Conservation (phyloP, 2,888 invertebrate species). For the Ischnura elegans region DNA sequence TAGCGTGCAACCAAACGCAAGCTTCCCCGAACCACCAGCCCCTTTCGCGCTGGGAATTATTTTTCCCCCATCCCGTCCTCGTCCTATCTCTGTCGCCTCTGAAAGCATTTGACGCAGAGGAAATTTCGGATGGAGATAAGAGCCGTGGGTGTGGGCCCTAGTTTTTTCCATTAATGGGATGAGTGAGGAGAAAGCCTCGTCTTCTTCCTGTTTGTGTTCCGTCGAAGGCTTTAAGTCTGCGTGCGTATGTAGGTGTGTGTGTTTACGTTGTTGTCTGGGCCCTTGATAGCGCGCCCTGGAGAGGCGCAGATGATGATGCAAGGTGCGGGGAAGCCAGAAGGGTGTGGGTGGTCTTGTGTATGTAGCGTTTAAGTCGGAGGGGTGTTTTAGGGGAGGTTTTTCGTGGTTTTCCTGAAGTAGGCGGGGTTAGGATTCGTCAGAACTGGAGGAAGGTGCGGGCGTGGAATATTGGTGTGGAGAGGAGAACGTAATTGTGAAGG, state of each 20-base stretch:
- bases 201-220: constrained; percentile 27
- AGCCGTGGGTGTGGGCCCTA: background rate
- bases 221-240: background rate
- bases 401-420: background rate
- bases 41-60: background rate
- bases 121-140: constrained; percentile 16
- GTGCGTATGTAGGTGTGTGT: background rate
- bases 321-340: background rate
- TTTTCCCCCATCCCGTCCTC: background rate
- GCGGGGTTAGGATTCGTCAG: background rate
- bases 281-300: background rate
- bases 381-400: background rate
- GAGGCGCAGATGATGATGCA: background rate
- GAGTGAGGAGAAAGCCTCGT: background rate
- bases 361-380: background rate
- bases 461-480: background rate
- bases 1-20: background rate
- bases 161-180: background rate
- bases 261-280: constrained; percentile 31
- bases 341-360: background rate
- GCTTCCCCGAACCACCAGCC: background rate
- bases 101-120: background rate
- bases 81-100: background rate
- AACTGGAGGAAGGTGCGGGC: background rate
- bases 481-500: constrained; percentile 20